Conservation (phyloP, 1,140 invertebrate genomes). For the Zaprionus inermis region DNA sequence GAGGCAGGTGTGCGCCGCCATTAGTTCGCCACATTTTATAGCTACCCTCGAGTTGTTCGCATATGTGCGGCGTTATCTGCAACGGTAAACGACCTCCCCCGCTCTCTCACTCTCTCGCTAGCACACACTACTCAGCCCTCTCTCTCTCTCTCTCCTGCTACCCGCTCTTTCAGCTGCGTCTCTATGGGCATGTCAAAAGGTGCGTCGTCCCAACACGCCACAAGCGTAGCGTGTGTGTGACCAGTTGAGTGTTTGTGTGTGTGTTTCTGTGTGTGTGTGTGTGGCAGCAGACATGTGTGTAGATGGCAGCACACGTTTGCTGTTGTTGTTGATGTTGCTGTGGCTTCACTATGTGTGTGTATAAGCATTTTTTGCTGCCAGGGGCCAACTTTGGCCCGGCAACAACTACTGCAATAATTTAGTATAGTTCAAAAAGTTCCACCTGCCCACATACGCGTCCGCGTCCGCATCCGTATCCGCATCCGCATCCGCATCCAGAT, state of each 20-base stretch:
- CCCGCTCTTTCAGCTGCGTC: conserved; percentile 1
- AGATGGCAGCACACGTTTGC: no score
- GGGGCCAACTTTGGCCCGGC: conserved; percentile 64
- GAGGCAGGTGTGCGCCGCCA: conserved; percentile 15
- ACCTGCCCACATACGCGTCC: conserved; percentile 63
- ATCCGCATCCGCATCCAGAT: neutral
- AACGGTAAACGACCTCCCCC: neutral
- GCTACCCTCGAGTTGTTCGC: conserved; percentile 9
- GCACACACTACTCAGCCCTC: neutral
- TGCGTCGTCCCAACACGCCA: conserved; percentile 45
- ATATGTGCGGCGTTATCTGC: conserved; percentile 6
- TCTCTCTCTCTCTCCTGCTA: neutral
- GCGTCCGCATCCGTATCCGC: neutral
- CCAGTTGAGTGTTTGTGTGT: conserved; percentile 22
- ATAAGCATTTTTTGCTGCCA: conserved; percentile 13
- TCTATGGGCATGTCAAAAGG: conserved; percentile 61
- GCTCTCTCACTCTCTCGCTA: neutral
- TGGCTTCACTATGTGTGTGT: neutral
- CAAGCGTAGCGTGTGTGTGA: conserved; percentile 10
- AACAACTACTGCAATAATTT: conserved; percentile 83
- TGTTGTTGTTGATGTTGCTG: no score
- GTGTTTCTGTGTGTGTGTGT: conserved; percentile 27
- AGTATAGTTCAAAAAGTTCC: conserved; percentile 82
- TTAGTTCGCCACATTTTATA: conserved; percentile 70
- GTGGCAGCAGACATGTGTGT: conserved; percentile 18